Base-by-base conservation (phyloP, 2,113 vertebrate species). In the Festucalex cinctus region DNA sequence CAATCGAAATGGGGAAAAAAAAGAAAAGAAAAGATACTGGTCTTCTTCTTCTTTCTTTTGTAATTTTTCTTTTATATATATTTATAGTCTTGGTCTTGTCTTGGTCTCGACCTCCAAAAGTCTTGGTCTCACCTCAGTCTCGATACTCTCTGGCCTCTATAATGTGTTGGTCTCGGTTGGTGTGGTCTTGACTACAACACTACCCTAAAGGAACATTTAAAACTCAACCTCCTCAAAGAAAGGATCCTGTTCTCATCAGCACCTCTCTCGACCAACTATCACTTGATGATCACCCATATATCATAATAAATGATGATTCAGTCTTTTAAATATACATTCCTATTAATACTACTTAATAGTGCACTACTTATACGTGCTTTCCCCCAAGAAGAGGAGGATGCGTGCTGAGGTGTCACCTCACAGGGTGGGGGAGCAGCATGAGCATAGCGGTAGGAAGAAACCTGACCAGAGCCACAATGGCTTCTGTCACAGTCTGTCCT, bases 391-490 rank as follows among this genome's bases (percentile, higher is more conserved):
- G 70, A 77, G 76, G 67, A 77, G 65, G 67, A 69, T 49, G 69
- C 85, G 78, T 24, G 69, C 72, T 76, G 85, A 89, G 69, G 73
- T 77, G 78, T 76, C 63, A 61, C 69, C 32, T 48, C 64, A 63
- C 60, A 64, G 73, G 76, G 78, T 49, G 44, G 35, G 74, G 82
- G 71, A 80, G 70, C 78, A 51, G 75, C 56, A 26, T 83, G 83
- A 70, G 77, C 59, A 74, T 46, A 62, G 72, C 83, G 77, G 82
- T 77, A 84, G 84, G 78, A 87, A 82, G 87, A 86, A 75, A 77
- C 68, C 79, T 75, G 76, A 78, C 78, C 75, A 74, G 65, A 81
- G 77, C 77, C 77, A 90, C 86, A 90, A 91, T 88, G 75, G 81
- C 79, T 74, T 67, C 84, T 84, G 88, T 90, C 85, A 86, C 84